Evolutionary conservation across 2,113 vertebrate species (phyloP).

Genomic region (Bostrychus sinensis): DNA sequence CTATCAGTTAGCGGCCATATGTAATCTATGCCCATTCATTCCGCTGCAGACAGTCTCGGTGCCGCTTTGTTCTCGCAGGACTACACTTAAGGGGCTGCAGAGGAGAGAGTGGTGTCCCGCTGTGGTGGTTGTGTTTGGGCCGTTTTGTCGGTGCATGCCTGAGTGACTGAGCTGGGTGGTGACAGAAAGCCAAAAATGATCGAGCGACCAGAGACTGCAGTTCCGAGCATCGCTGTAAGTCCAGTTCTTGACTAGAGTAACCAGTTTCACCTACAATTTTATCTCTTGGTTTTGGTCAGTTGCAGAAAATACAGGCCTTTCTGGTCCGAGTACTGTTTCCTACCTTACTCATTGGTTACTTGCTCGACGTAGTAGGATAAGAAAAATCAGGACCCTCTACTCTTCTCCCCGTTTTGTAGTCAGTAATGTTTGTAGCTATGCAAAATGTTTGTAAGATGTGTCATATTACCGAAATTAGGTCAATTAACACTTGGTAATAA

Average conservation of each 20-base stretch:
- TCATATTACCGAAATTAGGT: too few species aligned
- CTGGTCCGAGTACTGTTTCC: neutral
- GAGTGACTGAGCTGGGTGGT: constrained; percentile 66
- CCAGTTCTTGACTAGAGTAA: neutral
- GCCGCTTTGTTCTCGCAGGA: neutral
- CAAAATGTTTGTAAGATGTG: neutral
- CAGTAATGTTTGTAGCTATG: too few species aligned
- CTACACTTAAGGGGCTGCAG: rapidly evolving
- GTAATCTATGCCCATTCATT: constrained; percentile 56
- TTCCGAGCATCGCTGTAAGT: constrained; percentile 83
- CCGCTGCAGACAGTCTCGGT: neutral
- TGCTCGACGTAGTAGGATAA: neutral
- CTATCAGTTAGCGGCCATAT: constrained; percentile 40
- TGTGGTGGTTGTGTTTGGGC: constrained; percentile 12
- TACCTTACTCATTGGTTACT: neutral
- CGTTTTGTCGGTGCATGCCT: constrained; percentile 52
- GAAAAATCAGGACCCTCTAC: neutral
- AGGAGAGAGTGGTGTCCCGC: neutral
- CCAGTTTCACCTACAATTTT: too few species aligned
- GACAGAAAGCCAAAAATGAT: constrained; percentile 76
- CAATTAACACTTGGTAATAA: neutral
- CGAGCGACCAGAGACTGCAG: constrained; percentile 79
- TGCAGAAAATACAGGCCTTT: neutral
- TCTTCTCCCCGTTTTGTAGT: neutral
- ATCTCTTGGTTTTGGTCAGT: rapidly evolving